These are phyloP conservation scores for Mus spretus DNA, from an alignment of 2,797 vertebrate genomes.

Conservation along the genomic window DNA sequence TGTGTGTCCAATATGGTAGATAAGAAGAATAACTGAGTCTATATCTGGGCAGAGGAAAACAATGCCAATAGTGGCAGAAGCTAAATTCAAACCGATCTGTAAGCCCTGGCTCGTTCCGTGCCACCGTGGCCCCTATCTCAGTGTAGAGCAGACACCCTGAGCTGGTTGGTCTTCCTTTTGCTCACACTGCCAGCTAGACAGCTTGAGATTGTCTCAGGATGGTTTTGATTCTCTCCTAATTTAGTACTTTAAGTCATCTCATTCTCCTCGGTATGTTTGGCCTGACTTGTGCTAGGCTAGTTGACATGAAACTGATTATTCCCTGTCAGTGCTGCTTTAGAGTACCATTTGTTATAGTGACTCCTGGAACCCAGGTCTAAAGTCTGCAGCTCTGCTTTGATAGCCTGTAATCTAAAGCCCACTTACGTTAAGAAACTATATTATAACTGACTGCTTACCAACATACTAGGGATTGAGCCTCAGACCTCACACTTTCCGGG, in stretches of 20 bases:
- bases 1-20: background rate
- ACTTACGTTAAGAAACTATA: background rate
- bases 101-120: background rate
- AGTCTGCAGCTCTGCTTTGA: slow-evolving; percentile 42
- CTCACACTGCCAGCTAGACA: background rate
- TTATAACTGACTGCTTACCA: background rate
- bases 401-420: background rate
- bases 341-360: slow-evolving; percentile 6
- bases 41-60: background rate
- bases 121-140: background rate
- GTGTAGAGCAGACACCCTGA: background rate
- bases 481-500: background rate
- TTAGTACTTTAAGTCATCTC: slow-evolving; percentile 48
- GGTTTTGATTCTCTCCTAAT: slow-evolving; percentile 36
- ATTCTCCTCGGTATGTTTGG: slow-evolving; percentile 1
- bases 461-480: background rate
- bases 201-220: background rate
- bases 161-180: background rate
- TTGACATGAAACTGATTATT: background rate
- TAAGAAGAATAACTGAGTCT: background rate
- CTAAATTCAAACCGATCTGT: background rate
- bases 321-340: slow-evolving; percentile 22
- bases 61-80: background rate
- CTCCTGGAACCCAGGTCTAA: background rate
- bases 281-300: background rate